These are phyloP conservation scores for Hexactinellida sp. DNA, from an alignment of 37 sponge, comb jelly and placozoan species.

Conservation along the genomic window DNA sequence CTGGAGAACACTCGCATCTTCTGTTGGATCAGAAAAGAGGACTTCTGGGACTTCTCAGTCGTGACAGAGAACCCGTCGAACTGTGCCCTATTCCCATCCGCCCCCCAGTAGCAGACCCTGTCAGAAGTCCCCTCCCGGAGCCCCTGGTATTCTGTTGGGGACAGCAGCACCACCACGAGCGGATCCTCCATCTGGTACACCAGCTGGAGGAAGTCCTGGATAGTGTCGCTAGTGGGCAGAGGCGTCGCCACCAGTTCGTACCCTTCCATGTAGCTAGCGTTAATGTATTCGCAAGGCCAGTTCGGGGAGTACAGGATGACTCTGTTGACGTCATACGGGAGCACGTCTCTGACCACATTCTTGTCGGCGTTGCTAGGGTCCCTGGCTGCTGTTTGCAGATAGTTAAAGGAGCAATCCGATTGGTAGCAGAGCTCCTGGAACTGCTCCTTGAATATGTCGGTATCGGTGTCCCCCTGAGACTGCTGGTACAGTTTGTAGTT, in stretches of 20 bases:
- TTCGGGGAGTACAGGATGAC: not conserved
- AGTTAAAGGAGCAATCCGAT: not conserved
- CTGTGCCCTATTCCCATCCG: not conserved
- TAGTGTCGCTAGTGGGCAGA: not conserved
- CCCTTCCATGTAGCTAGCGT: not conserved
- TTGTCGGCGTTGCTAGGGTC: not conserved
- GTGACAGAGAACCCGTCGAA: not conserved
- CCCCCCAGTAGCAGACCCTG: not conserved
- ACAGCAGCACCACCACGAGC: not conserved
- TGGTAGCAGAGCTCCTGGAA: not conserved
- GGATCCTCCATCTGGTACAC: slow-evolving; percentile 5
- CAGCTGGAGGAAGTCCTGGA: not conserved
- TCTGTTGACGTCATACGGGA: not conserved
- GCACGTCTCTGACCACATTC: not conserved
- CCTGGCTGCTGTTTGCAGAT: not conserved
- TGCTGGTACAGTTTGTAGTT: not conserved
- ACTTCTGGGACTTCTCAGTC: not conserved
- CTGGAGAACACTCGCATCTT: not conserved
- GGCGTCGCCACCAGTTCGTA: not conserved
- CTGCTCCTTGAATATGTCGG: not conserved
- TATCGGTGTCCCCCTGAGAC: not conserved
- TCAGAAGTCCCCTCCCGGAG: not conserved
- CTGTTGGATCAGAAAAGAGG: not conserved
- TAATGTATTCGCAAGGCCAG: not conserved
- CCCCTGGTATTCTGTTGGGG: not conserved